Base-by-base conservation (phyloP, 2,797 vertebrate species). In the Schizothorax lantsangensis region DNA sequence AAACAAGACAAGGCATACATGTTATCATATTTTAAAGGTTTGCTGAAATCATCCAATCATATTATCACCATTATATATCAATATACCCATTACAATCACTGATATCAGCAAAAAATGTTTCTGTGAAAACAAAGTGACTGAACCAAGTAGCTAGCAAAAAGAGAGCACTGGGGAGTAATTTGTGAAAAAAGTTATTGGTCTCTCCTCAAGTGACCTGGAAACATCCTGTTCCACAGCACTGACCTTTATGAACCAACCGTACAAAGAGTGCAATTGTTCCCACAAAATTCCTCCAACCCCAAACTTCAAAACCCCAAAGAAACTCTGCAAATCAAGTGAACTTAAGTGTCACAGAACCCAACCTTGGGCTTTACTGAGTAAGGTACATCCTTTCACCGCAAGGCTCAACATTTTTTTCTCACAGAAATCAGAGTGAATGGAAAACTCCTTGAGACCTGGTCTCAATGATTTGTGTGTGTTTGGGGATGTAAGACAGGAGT, bases 391-490 rank as follows among this genome's bases (percentile, higher is more conserved):
- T 87, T 84, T 86, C 26, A 87, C 79, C 69, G 85, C 81, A 73
- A 43, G 14, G 40, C 78, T 83, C 36, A 9, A 69, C 11, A 49
- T 62, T 38, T 36, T 15, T 87, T 78, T 71, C 69, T 68, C 26
- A 85, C 74, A 64, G 49, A 74, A 72, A 17, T 59, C 26, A 47
- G 85, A 86, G 26, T 40, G 23, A 47, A 57, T 69, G 72, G 54
- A 87, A 90, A 83, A 78, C 71, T 85, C 45, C 80, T 84, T 81
- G 40, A 82, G 81, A 84, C 81, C 52, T 54, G 43, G 69, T 88
- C 17, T 69, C 88, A 85, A 89, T 86, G 88, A 91, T 91, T 90
- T 92, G 91, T 91, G 90, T 91, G 85, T 90, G 86, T 90, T 84
- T 86, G 33, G 80, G 62, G 36, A 85, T 88, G 75, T 73, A 71